Evolutionary conservation across 2,113 vertebrate genomes (phyloP).

Genomic region (Oncorhynchus masou): DNA sequence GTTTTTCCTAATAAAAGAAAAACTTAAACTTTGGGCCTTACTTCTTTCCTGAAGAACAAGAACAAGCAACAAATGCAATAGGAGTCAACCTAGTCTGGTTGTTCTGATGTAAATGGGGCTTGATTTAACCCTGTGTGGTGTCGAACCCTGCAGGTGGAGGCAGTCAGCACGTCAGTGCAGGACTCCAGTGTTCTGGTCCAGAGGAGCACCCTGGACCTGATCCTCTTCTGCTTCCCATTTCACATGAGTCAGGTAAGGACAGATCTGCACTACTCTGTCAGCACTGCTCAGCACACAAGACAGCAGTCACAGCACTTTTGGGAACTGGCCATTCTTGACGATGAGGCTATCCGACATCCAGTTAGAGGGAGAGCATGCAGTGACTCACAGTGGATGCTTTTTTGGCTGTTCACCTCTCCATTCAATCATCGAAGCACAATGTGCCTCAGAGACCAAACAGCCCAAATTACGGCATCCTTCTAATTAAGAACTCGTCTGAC

Average conservation of each 20-base stretch:
- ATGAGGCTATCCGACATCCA: not conserved
- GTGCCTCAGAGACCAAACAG: not conserved
- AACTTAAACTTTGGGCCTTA: too few species aligned
- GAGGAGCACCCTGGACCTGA: slow-evolving; percentile 95
- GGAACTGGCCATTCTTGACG: not conserved
- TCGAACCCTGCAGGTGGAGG: slow-evolving; percentile 85
- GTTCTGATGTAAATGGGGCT: too few species aligned
- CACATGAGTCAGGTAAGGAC: slow-evolving; percentile 94
- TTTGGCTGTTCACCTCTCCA: not conserved
- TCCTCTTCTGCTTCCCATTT: slow-evolving; percentile 98
- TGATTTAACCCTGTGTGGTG: not conserved
- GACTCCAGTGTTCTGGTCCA: slow-evolving; percentile 97
- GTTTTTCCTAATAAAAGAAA: too few species aligned
- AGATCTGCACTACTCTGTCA: not conserved
- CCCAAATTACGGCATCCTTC: not conserved
- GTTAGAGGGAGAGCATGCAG: not conserved
- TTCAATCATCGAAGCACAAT: not conserved
- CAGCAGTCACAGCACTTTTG: not conserved
- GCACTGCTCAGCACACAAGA: not conserved
- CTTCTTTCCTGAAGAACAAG: too few species aligned
- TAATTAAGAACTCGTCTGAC: not conserved
- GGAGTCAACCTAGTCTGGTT: too few species aligned
- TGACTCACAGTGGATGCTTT: not conserved
- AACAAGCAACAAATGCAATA: too few species aligned
- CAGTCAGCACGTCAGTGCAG: slow-evolving; percentile 95